Evolutionary conservation across 2,113 vertebrate genomes (phyloP), one percentile per base, ranked within the genome.

Genomic region (Balaenoptera acutorostrata): DNA sequence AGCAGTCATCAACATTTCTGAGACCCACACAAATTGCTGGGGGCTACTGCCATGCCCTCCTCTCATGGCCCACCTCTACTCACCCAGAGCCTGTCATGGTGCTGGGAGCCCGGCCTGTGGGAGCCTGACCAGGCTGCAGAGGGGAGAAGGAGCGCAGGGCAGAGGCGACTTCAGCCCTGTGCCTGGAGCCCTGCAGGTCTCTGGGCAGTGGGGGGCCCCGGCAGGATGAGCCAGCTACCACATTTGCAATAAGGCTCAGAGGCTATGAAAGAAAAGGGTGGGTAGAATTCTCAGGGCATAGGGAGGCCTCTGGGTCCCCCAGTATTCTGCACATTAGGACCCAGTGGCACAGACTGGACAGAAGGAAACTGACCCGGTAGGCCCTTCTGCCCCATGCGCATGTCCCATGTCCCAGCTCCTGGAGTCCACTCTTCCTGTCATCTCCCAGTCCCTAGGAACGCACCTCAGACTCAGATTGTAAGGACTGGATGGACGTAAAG

Each of bases 81-180:
- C 98, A 99, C 99, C 99, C 99, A 44, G 99, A 99, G 39, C 99
- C 99, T 31, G 98, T 98, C 99, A 99, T 99, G 94, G 98, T 97
- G 90, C 98, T 98, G 96, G 98, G 66, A 0, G 95, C 97, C 88
- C 99, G 97, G 98, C 96, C 95, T 0, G 87, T 69, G 84, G 98
- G 98, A 75, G 97, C 98, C 0, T 99, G 98, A 90, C 99, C 98
- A 87, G 99, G 98, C 92, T 99, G 99, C 93, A 99, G 97, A 0
- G 99, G 99, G 2, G 99, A 99, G 94, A 99, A 99, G 33, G 99
- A 99, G 69, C 99, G 99, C 74, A 99, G 98, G 49, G 99, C 99
- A 0, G 99, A 99, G 5, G 99, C 99, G 17, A 99, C 99, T 72
- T 99, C 99, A 0, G 98, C 99, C 69, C 99, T 98, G 44, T 99